These are phyloP conservation scores for Pyrrhura leucotis DNA, from an alignment of 2,797 vertebrate genomes.

Conservation along the genomic window DNA sequence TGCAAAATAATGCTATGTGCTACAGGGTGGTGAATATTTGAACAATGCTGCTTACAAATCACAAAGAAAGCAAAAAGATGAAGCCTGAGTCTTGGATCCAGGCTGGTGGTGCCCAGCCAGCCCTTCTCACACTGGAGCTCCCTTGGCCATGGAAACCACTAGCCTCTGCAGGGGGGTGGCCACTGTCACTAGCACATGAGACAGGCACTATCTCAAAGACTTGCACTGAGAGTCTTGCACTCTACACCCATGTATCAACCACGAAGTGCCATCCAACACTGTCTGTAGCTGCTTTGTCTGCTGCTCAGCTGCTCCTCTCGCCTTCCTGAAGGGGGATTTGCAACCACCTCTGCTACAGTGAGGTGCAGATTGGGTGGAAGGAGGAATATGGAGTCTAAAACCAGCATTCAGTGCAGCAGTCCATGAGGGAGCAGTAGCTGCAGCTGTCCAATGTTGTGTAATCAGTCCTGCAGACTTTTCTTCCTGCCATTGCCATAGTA, in stretches of 20 bases:
- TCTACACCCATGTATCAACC: background rate
- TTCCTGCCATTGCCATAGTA: background rate
- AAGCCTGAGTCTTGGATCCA: background rate
- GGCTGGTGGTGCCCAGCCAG: background rate
- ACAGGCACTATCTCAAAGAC: background rate
- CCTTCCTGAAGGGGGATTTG: background rate
- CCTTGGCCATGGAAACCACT: background rate
- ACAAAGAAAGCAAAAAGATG: background rate
- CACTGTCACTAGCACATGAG: accelerated
- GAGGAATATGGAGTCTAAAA: background rate
- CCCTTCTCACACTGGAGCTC: background rate
- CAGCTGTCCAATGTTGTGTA: background rate
- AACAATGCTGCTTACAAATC: background rate
- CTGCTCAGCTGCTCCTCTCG: background rate
- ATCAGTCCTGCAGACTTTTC: background rate
- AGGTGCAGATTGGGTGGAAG: background rate
- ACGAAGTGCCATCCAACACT: background rate
- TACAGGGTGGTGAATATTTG: background rate
- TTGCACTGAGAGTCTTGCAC: accelerated
- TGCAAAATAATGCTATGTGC: background rate
- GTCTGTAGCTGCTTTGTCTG: background rate
- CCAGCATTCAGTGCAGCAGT: background rate
- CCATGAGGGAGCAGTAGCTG: background rate
- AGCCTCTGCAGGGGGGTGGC: background rate
- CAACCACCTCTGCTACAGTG: background rate